Conservation (phyloP, 2,888 invertebrate genomes). For the Ochropleura plecta region DNA sequence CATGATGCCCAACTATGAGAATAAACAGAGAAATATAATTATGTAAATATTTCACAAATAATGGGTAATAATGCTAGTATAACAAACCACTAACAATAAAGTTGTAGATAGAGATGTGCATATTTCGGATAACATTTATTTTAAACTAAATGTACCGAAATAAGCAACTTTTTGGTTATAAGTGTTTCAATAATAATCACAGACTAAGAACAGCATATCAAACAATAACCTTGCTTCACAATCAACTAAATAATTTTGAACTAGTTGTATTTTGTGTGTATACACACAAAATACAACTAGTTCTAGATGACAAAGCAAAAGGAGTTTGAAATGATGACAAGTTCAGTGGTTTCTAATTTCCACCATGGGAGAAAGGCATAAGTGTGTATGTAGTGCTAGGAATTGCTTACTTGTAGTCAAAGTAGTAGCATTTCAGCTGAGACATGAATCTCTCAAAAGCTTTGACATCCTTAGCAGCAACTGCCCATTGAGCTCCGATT, state of each 20-base stretch:
- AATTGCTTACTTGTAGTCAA: conserved; percentile 94
- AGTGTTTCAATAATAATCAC: neutral
- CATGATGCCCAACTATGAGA: too few relatives aligned
- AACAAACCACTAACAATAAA: too few relatives aligned
- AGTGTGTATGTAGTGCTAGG: neutral
- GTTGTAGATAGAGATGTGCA: neutral
- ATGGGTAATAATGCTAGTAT: neutral
- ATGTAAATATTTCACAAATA: neutral
- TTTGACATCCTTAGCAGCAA: conserved; percentile 97
- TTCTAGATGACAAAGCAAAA: neutral
- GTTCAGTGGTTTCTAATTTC: neutral
- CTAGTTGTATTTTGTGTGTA: too few relatives aligned
- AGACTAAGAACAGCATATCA: neutral
- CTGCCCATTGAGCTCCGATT: conserved; percentile 99
- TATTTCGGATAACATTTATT: neutral
- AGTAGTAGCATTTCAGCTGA: conserved; percentile 99
- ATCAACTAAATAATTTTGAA: neutral
- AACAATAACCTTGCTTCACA: neutral
- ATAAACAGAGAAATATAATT: neutral
- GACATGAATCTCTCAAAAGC: conserved; percentile 99
- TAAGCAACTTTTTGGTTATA: neutral
- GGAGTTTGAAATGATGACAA: neutral
- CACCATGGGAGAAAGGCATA: neutral
- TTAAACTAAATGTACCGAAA: neutral
- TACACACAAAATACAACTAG: neutral